A percentile compares a stretch with the other conserved stretches of the same genome.
Evolutionary conservation across 2,797 vertebrate species (phyloP).

Genomic region (Heliangelus exortis): DNA sequence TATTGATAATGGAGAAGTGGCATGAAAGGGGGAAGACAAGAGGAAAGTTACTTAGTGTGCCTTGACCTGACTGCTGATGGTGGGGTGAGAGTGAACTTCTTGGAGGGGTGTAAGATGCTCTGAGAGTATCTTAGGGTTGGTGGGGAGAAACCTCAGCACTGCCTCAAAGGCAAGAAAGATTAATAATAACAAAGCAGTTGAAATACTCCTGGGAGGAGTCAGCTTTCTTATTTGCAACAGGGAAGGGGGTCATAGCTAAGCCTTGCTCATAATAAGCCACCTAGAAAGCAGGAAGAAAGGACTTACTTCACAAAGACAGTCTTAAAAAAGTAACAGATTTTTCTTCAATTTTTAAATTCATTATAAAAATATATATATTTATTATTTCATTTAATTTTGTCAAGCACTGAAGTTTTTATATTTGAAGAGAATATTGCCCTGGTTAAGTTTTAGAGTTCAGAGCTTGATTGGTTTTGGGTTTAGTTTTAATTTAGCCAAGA

Average conservation of each 20-base stretch:
- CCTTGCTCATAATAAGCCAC: neutral
- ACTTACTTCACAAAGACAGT: neutral
- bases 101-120: too few relatives aligned
- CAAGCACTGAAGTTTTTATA: neutral
- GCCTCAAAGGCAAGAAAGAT: neutral
- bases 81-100: neutral
- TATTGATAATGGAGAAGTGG: neutral
- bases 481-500: neutral
- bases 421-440: neutral
- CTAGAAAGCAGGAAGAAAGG: neutral
- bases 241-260: neutral
- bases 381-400: too few relatives aligned
- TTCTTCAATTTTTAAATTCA: neutral
- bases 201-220: neutral
- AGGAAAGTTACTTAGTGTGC: neutral
- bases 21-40: neutral
- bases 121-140: neutral
- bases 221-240: neutral
- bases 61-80: neutral
- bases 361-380: too few relatives aligned
- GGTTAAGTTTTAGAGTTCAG: neutral
- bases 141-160: neutral
- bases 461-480: neutral
- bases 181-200: neutral
- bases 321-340: neutral